Evolutionary conservation across 92 coral and sea anemone species (phyloP).

Genomic region (Zoanthus sociatus): DNA sequence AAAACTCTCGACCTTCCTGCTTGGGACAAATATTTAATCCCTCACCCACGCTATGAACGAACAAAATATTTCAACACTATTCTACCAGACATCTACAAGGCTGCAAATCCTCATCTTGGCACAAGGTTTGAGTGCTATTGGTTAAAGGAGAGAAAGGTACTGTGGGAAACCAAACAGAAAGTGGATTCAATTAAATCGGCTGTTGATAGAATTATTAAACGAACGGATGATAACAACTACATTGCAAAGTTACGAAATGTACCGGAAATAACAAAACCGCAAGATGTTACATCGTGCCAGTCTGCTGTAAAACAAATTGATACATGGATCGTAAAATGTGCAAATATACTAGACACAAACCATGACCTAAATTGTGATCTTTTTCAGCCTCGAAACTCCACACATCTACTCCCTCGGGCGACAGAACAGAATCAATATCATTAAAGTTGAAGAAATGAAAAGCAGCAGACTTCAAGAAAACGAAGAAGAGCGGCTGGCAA

Average conservation of each 20-base stretch:
- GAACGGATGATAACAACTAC: slow-evolving; percentile 20
- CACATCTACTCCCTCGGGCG: slow-evolving; percentile 55
- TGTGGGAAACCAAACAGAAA: slow-evolving; percentile 36
- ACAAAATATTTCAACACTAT: slow-evolving; percentile 43
- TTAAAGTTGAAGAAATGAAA: slow-evolving; percentile 34
- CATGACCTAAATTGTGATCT: slow-evolving; percentile 37
- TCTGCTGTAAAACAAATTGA: slow-evolving; percentile 36
- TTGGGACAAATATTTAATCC: slow-evolving; percentile 41
- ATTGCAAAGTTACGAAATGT: slow-evolving; percentile 37
- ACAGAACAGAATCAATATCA: slow-evolving; percentile 59
- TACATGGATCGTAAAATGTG: slow-evolving; percentile 37
- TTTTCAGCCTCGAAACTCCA: slow-evolving; percentile 46
- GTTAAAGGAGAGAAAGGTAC: slow-evolving; percentile 37
- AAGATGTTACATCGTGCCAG: slow-evolving; percentile 38
- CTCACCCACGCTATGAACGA: slow-evolving; percentile 41
- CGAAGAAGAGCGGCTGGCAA: slow-evolving; percentile 18
- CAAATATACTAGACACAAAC: slow-evolving; percentile 41
- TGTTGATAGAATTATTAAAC: slow-evolving; percentile 38
- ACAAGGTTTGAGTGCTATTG: slow-evolving; percentile 46
- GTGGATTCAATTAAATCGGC: slow-evolving; percentile 36
- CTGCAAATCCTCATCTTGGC: slow-evolving; percentile 43
- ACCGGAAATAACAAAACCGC: slow-evolving; percentile 35
- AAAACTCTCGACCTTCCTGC: slow-evolving; percentile 30
- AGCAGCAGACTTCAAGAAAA: slow-evolving; percentile 25
- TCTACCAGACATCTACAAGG: slow-evolving; percentile 44